phyloP scores from a whole-genome alignment of 2,888 invertebrate genomes.

The Dolichomitus sp. region DNA sequence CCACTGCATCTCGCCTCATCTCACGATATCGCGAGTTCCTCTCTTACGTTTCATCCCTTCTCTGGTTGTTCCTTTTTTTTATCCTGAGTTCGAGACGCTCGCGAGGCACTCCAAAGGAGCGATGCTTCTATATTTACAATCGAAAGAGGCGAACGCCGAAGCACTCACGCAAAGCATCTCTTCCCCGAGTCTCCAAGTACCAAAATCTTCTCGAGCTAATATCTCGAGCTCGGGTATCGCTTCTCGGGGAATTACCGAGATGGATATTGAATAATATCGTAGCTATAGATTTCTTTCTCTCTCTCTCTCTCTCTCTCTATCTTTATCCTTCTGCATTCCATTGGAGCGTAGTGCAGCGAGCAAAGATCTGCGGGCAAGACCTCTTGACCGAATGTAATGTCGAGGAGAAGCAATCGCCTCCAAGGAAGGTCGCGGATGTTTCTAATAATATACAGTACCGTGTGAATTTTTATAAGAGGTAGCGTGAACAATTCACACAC shows the following conservation, averaged over 20 bases:
- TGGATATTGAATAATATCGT: constrained; percentile 45
- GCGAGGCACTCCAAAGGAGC: background rate
- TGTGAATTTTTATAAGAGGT: too few relatives aligned
- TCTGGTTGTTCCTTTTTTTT: constrained; percentile 63
- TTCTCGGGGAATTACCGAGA: constrained; percentile 22
- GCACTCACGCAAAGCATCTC: constrained; percentile 22
- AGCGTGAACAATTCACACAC: too few relatives aligned
- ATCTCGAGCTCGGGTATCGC: background rate
- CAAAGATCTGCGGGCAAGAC: constrained; percentile 32
- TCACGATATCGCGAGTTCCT: constrained; percentile 57
- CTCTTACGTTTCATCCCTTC: constrained; percentile 38
- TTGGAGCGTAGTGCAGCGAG: constrained; percentile 21
- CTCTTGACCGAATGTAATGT: constrained; percentile 55
- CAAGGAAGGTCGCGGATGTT: constrained; percentile 46
- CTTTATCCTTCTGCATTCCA: constrained; percentile 22
- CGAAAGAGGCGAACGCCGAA: constrained; percentile 11
- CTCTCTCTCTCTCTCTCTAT: background rate
- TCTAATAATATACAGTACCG: constrained; percentile 34
- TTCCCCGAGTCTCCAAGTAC: background rate
- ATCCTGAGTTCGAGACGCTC: background rate
- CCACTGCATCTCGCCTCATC: constrained; percentile 60
- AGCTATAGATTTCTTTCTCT: constrained; percentile 13
- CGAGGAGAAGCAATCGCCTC: constrained; percentile 45
- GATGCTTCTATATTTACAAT: constrained; percentile 31
- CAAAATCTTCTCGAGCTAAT: constrained; percentile 13